Conservation (phyloP, 2,113 vertebrate species). For the Myiagra hebetior region DNA sequence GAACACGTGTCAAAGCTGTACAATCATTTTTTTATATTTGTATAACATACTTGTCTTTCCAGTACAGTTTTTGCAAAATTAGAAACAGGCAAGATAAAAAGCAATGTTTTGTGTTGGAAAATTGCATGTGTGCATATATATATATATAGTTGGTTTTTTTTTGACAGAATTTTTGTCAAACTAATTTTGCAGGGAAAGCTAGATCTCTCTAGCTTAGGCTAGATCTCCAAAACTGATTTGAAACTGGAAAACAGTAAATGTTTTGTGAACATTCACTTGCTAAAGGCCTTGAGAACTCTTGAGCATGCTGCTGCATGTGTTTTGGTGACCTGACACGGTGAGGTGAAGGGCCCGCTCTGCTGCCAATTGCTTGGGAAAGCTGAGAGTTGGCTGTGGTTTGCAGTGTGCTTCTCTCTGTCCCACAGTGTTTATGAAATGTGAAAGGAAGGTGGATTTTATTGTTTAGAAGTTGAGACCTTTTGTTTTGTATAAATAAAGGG, state of each 20-base stretch:
- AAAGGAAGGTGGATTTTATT: not conserved
- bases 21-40: not conserved
- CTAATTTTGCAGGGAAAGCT: not conserved
- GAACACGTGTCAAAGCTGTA: not conserved
- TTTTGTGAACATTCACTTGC: not conserved
- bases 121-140: rapidly evolving
- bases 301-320: not conserved
- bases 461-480: not conserved
- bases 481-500: not conserved
- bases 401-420: not conserved
- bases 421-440: not conserved
- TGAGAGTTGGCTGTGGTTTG: not conserved
- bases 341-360: not conserved
- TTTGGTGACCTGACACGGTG: rapidly evolving
- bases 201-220: not conserved
- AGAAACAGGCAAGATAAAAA: not conserved
- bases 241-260: not conserved
- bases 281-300: not conserved
- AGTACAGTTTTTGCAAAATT: not conserved
- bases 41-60: not conserved
- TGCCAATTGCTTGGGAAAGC: not conserved
- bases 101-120: not conserved
- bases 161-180: not conserved
- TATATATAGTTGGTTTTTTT: not conserved
- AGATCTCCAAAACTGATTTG: not conserved